Base-by-base conservation (phyloP, 2,797 vertebrate species). In the Darevskia mixta region DNA sequence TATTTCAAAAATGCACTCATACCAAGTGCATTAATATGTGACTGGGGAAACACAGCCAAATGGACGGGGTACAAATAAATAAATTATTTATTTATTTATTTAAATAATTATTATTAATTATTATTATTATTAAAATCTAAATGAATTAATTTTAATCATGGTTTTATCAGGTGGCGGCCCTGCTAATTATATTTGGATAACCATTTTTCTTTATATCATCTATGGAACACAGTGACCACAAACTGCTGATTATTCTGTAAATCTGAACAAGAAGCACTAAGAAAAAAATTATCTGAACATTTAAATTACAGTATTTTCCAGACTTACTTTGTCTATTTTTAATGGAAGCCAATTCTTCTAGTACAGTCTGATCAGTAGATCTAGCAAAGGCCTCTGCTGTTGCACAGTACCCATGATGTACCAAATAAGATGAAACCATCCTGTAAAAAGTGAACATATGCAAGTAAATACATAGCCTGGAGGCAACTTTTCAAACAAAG, bases 351-450 rank as follows among this genome's bases (percentile, higher is more conserved):
- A 98, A 94, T 95, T 98, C 97, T 96, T 98, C 97, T 95, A 98
- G 95, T 91, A 98, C 97, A 83, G 97, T 97, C 97, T 98, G 97
- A 95, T 97, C 97, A 92, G 97, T 98, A 89, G 97, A 98, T 96
- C 97, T 98, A 94, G 97, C 97, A 96, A 98, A 98, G 93, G 97
- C 97, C 95, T 98, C 97, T 92, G 97, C 97, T 95, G 97, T 98
- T 92, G 97, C 97, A 96, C 97, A 98, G 95, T 98, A 98, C 92
- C 97, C 97, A 95, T 98, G 97, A 94, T 98, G 97, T 93, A 98
- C 97, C 94, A 98, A 96, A 75, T 98, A 98, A 95, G 97, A 98
- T 82, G 97, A 97, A 80, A 98, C 97, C 97, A 98, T 98, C 95
- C 97, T 98, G 95, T 95, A 96, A 96, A 95, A 89, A 94, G 95